Percentiles rank a stretch among this genome's conserved stretches.
phyloP scores from a whole-genome alignment of 2,797 vertebrate genomes.

The Kryptolebias ocellatus region DNA sequence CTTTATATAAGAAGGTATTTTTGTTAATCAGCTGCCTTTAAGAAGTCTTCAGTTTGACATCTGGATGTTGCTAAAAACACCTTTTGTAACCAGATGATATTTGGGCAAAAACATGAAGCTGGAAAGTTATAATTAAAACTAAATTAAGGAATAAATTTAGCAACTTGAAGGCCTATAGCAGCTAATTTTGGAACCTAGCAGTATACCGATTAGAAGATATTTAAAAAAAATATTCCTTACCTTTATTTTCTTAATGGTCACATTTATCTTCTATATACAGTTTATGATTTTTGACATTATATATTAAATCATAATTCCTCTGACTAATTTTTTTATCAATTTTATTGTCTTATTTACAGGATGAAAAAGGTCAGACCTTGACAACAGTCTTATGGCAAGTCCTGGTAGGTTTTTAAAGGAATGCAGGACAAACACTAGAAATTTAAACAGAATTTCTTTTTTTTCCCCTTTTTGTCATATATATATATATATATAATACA shows the following conservation, averaged over 20 bases:
- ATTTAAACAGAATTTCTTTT: neutral
- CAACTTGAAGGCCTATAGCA: too few species aligned
- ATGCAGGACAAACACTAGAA: neutral
- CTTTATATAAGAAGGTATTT: neutral
- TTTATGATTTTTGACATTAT: too few species aligned
- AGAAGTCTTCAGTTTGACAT: neutral
- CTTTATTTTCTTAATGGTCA: too few species aligned
- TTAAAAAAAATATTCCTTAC: neutral
- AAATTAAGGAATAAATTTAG: too few species aligned
- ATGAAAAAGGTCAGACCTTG: constrained; percentile 51
- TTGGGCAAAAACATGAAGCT: too few species aligned
- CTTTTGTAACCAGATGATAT: too few species aligned
- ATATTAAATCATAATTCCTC: neutral
- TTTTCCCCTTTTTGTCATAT: neutral
- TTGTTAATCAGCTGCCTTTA: neutral
- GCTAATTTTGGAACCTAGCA: too few species aligned
- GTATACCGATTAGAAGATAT: too few species aligned
- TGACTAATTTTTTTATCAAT: neutral
- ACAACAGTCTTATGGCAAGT: constrained; percentile 47
- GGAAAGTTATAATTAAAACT: too few species aligned
- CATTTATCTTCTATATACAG: too few species aligned
- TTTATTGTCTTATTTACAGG: constrained; percentile 27
- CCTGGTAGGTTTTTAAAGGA: constrained; percentile 43
- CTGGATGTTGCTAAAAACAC: neutral
- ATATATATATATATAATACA: neutral